Percentiles rank a stretch among this genome's conserved stretches.
phyloP scores from a whole-genome alignment of 1,140 invertebrate genomes.

The Brachionus sp. region DNA sequence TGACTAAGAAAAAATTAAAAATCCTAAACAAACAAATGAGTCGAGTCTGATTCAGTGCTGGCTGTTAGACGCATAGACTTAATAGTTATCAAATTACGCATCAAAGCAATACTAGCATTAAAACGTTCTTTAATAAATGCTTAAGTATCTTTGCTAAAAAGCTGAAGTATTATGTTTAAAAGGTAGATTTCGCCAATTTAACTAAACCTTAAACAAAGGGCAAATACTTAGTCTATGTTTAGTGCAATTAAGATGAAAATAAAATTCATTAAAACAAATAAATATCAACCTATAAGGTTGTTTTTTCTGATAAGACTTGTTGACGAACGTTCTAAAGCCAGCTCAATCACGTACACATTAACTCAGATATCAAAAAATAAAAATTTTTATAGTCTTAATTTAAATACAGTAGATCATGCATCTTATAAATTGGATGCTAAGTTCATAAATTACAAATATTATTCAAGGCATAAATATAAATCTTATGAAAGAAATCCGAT shows the following conservation, averaged over 20 bases:
- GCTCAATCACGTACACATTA: neutral
- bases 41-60: neutral
- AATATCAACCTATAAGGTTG: neutral
- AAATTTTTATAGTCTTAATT: neutral
- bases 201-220: neutral
- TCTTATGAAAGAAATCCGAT: neutral
- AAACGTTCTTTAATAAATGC: neutral
- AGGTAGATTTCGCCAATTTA: neutral
- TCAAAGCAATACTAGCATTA: neutral
- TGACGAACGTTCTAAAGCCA: neutral
- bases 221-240: neutral
- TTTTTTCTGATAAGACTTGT: neutral
- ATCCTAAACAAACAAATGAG: neutral
- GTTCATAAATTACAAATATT: neutral
- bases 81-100: neutral
- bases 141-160: neutral
- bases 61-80: neutral
- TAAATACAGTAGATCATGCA: slow-evolving; percentile 21
- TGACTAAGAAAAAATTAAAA: neutral
- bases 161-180: neutral
- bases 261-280: neutral
- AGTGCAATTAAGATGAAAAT: neutral
- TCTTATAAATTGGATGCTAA: slow-evolving; percentile 4
- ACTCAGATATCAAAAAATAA: neutral
- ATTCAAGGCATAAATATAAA: neutral